Percentiles rank a stretch among this genome's conserved stretches.
Conservation (phyloP, 2,113 vertebrate genomes). For the Chloropsis hardwickii region DNA sequence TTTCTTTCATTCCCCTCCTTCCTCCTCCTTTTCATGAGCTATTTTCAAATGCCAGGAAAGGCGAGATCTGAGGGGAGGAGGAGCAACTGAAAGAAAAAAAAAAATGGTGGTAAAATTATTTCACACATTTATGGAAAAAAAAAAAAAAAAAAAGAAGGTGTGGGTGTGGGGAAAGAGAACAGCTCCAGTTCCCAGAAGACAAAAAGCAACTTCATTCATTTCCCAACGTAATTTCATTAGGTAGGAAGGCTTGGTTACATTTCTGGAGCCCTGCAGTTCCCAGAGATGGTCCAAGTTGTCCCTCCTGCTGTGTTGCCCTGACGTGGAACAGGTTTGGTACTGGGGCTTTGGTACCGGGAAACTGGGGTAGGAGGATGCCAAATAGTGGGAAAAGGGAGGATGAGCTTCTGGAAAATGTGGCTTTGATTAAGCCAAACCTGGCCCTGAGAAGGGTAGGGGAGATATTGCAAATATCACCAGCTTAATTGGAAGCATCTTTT, state of each 20-base stretch:
- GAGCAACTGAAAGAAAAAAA: constrained; percentile 7
- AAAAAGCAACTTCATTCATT: constrained; percentile 47
- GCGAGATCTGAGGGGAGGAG: constrained; percentile 35
- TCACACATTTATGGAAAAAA: not conserved
- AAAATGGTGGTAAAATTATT: constrained; percentile 25
- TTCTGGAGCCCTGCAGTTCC: not conserved
- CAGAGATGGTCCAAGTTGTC: not conserved
- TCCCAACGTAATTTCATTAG: not conserved
- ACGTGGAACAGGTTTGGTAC: not conserved
- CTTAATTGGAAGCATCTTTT: not conserved
- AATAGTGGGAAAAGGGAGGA: not conserved
- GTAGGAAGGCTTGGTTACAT: not conserved
- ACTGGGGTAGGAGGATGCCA: not conserved
- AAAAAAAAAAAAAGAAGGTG: not conserved
- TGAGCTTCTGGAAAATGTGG: not conserved
- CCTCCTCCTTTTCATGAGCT: constrained; percentile 26
- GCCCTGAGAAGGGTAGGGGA: not conserved
- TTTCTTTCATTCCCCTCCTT: constrained; percentile 3
- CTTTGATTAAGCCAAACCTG: not conserved
- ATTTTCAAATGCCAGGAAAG: constrained; percentile 57
- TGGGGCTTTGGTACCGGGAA: not conserved
- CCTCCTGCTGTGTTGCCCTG: not conserved
- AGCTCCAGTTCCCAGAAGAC: not conserved
- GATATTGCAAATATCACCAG: not conserved
- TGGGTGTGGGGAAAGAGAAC: constrained; percentile 29